Percentiles rank a stretch among this genome's conserved stretches.
These are phyloP conservation scores for Odontomachus brunneus DNA, from an alignment of 1,140 invertebrate species.

Conservation along the genomic window DNA sequence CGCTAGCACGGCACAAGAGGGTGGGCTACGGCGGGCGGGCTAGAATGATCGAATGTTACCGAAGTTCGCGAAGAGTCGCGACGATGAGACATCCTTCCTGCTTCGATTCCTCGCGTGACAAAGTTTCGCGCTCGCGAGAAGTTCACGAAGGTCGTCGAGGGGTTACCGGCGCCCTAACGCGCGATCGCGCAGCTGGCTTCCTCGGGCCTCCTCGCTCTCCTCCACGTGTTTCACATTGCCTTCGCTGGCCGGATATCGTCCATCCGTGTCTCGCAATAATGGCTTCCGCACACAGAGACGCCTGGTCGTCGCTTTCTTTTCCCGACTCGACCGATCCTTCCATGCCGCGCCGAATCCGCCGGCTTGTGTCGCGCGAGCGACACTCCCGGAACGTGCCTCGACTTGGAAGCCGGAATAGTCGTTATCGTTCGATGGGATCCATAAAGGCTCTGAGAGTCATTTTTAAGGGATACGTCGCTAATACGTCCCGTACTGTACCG, in stretches of 20 bases:
- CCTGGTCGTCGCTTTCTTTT: slow-evolving; percentile 19
- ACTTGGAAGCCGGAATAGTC: slow-evolving; percentile 40
- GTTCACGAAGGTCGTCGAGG: slow-evolving; percentile 39
- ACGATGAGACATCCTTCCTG: slow-evolving; percentile 74
- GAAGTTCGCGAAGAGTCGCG: slow-evolving; percentile 74
- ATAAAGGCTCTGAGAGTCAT: slow-evolving; percentile 38
- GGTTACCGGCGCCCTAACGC: not conserved
- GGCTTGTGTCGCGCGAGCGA: slow-evolving; percentile 56
- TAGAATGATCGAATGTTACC: slow-evolving; percentile 78
- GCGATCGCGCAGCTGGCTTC: slow-evolving; percentile 29
- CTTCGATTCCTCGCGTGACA: slow-evolving; percentile 51
- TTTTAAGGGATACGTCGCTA: slow-evolving; percentile 47
- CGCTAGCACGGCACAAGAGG: not conserved
- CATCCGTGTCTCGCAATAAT: slow-evolving; percentile 67
- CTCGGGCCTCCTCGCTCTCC: not conserved
- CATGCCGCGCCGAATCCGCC: slow-evolving; percentile 9
- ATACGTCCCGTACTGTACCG: slow-evolving; percentile 17
- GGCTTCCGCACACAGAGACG: slow-evolving; percentile 38
- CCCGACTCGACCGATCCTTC: slow-evolving; percentile 29
- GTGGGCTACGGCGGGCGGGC: slow-evolving; percentile 12
- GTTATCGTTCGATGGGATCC: slow-evolving; percentile 57
- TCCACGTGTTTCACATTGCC: slow-evolving; percentile 25
- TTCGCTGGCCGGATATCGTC: slow-evolving; percentile 50
- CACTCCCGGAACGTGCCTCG: slow-evolving; percentile 65
- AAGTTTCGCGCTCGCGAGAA: slow-evolving; percentile 31